Percentiles rank a stretch among this genome's conserved stretches.
Conservation (phyloP, 2,113 vertebrate species). For the Progne subis region DNA sequence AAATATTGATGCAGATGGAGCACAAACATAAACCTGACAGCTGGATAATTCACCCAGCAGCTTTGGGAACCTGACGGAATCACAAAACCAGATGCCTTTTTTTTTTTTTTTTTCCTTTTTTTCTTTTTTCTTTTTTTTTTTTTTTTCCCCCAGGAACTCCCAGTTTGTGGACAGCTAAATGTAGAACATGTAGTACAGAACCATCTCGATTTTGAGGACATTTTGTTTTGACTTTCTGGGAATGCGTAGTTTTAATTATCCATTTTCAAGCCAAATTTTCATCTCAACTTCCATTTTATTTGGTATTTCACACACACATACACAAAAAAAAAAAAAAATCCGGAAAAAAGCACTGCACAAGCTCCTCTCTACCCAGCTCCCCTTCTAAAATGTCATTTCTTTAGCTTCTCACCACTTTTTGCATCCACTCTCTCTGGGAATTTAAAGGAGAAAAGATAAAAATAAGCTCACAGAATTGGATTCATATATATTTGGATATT, state of each 20-base stretch:
- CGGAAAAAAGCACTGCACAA: background rate
- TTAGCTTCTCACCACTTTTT: background rate
- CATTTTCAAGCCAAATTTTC: background rate
- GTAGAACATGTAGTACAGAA: background rate
- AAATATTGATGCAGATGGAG: background rate
- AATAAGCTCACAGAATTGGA: background rate
- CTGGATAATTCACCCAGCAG: conserved; percentile 13
- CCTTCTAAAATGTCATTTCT: background rate
- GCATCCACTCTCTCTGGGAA: background rate
- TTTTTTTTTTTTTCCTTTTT: background rate
- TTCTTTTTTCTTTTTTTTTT: background rate
- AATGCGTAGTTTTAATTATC: background rate
- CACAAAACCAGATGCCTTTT: background rate
- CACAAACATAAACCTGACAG: background rate
- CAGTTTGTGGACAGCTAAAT: background rate
- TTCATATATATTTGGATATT: background rate
- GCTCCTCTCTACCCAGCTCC: background rate
- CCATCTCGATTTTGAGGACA: background rate
- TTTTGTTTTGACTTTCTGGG: background rate
- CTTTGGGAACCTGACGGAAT: background rate
- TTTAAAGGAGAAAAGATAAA: background rate
- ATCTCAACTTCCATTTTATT: background rate
- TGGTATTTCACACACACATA: background rate
- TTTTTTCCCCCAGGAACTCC: background rate
- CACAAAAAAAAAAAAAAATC: background rate